Base-by-base conservation (phyloP, 2,888 invertebrate species). In the Ochropleura plecta region DNA sequence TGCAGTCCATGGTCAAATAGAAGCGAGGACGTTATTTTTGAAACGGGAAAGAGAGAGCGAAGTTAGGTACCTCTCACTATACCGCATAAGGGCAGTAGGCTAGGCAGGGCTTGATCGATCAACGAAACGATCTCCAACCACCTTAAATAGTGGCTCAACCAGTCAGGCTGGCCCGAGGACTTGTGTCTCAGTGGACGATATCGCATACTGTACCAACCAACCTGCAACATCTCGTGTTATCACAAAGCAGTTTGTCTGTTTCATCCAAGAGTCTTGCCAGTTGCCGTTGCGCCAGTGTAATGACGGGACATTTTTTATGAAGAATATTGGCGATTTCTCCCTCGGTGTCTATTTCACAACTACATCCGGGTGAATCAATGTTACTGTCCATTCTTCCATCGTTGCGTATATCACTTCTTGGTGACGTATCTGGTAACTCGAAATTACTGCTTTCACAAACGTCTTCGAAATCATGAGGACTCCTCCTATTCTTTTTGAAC, bases 221-320 rank as follows among this genome's bases (percentile, higher is more conserved):
- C 95, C 95, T 95, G 92, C 92, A 93, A 81, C 91, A 92, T 85
- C 89, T 90, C 18, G 91, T 89, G 83, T 94, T 93, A 65, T 95
- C 92, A 76, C 92, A 92, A 6, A 95, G 79, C 51, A 95, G 87
- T 83, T 88, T 91, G 80, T 95, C 94, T 18, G 94, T 95, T 86
- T 94, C 94, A 68, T 94, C 92, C n/a, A 95, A 85, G 30, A 96
- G 88, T 64, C 89, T 91, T 74, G 93, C 91, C 3, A 96, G 90
- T 84, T 96, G 96, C 65, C 93, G 92, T 81, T 95, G 93, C 3
- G 96, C 96, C 63, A 96, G 85, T 9, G 91, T 91, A 30, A 96
- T 95, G 1, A 95, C 95, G 8, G 95, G 94, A 70, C 95, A 95
- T 88, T 96, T 96, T 81, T 94, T 95, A 81, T 96, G 95, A 9